A percentile compares a stretch with the other conserved stretches of the same genome.
Evolutionary conservation across 30 jellyfish, hydroid and myxozoan genomes (phyloP).

Genomic region (Aurelia aurita): DNA sequence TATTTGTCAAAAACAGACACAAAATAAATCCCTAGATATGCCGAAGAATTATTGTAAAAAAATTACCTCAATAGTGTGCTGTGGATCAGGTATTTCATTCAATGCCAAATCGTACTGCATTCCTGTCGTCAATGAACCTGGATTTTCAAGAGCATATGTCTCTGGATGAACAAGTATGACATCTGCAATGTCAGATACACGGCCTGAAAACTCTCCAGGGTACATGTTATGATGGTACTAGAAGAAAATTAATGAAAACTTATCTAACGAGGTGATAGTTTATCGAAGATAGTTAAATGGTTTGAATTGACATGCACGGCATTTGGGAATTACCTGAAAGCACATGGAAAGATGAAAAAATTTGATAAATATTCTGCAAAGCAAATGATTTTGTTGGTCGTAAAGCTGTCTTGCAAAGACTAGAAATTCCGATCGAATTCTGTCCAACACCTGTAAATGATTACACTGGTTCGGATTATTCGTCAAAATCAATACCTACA

Average conservation of each 20-base stretch:
- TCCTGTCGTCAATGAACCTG: conserved; percentile 16
- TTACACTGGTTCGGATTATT: too few relatives aligned
- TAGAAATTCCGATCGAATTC: too few relatives aligned
- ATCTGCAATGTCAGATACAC: conserved; percentile 57
- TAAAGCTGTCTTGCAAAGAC: too few relatives aligned
- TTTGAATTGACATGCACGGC: neutral
- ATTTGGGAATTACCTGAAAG: neutral
- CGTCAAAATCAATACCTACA: too few relatives aligned
- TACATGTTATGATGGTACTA: conserved; percentile 67
- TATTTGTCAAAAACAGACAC: neutral
- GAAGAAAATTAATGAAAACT: neutral
- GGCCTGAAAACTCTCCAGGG: conserved; percentile 25
- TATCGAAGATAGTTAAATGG: too few relatives aligned
- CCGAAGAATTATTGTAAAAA: neutral
- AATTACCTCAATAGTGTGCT: conserved; percentile 52
- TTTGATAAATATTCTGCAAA: too few relatives aligned
- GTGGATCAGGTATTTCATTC: conserved; percentile 60
- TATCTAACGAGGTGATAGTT: too few relatives aligned
- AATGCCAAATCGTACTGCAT: conserved; percentile 34
- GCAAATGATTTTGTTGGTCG: too few relatives aligned
- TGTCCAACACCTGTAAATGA: too few relatives aligned
- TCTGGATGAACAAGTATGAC: conserved; percentile 53
- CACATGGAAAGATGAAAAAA: neutral
- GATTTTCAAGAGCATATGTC: conserved; percentile 2
- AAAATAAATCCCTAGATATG: neutral